Conservation (phyloP, 2,113 vertebrate genomes). For the Melanostigma gelatinosum region DNA sequence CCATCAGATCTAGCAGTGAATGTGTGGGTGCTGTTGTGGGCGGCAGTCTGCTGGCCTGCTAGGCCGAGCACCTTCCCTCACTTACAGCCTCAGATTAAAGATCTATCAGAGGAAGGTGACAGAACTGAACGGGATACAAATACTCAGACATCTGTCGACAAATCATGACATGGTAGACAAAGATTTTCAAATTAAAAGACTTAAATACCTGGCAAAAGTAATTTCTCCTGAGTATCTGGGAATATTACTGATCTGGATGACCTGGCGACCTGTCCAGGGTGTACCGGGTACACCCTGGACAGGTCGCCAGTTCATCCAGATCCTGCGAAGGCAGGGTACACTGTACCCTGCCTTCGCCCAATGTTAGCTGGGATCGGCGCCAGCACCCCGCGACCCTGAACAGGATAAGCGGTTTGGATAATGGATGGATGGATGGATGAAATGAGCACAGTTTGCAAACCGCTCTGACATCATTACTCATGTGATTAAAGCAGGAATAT, state of each 20-base stretch:
- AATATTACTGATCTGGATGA: slow-evolving; percentile 25
- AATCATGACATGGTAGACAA: not conserved
- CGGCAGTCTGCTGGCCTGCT: slow-evolving; percentile 28
- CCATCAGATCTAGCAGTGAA: slow-evolving; percentile 32
- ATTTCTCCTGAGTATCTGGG: slow-evolving; percentile 15
- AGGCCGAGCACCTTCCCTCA: not conserved
- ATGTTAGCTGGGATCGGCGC: too few species aligned
- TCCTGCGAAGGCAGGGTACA: too few species aligned
- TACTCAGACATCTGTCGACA: too few species aligned
- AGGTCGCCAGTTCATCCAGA: too few species aligned
- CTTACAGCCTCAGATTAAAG: slow-evolving; percentile 8
- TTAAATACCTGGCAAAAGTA: not conserved
- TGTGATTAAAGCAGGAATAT: slow-evolving; percentile 22
- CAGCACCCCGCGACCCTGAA: too few species aligned
- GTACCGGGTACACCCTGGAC: too few species aligned
- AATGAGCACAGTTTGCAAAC: slow-evolving; percentile 6
- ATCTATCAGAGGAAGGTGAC: slow-evolving; percentile 10
- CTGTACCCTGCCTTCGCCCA: too few species aligned
- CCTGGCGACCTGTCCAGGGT: not conserved
- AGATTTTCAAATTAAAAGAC: slow-evolving; percentile 12
- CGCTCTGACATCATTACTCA: slow-evolving; percentile 1
- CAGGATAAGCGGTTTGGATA: too few species aligned
- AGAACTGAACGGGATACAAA: slow-evolving; percentile 1
- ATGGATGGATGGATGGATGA: slow-evolving; percentile 39
- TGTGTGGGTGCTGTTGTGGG: slow-evolving; percentile 30